Conservation (phyloP, 92 coral and sea anemone species). For the Epizoanthus ramosus region DNA sequence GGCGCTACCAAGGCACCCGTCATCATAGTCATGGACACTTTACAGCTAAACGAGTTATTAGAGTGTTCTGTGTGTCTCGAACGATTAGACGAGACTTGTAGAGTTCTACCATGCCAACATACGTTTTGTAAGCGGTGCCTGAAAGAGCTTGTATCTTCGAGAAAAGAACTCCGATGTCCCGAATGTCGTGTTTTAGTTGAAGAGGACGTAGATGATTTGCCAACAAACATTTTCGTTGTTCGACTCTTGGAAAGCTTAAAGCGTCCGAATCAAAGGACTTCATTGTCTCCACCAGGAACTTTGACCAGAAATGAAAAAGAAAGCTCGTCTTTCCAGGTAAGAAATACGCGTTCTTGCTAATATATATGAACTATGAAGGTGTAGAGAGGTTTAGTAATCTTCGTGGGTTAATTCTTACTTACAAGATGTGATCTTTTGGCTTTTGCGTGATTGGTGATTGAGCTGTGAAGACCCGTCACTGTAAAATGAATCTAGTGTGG, state of each 20-base stretch:
- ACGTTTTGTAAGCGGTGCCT: constrained; percentile 92
- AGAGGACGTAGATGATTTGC: constrained; percentile 81
- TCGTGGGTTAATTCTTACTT: constrained; percentile 1
- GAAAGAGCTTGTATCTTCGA: constrained; percentile 72
- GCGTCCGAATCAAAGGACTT: constrained; percentile 58
- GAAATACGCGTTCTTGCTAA: neutral
- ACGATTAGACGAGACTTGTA: constrained; percentile 87
- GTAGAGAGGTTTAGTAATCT: neutral
- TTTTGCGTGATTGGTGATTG: too few relatives aligned
- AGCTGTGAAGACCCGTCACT: too few relatives aligned
- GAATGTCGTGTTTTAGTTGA: constrained; percentile 88
- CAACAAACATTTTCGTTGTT: constrained; percentile 83
- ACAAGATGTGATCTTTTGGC: neutral
- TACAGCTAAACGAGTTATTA: constrained; percentile 81
- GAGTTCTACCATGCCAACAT: constrained; percentile 97
- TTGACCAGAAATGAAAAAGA: constrained; percentile 24
- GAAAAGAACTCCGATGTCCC: constrained; percentile 94
- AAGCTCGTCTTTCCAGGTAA: constrained; percentile 54
- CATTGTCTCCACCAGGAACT: constrained; percentile 38
- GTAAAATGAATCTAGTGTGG: too few relatives aligned
- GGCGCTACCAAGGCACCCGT: neutral
- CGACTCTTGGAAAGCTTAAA: constrained; percentile 86
- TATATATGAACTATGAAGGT: too few relatives aligned
- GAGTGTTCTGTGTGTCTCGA: constrained; percentile 97
- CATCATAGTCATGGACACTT: constrained; percentile 64